These are phyloP conservation scores for Pharmacophagus antenor DNA, from an alignment of 2,888 invertebrate genomes.

Conservation along the genomic window DNA sequence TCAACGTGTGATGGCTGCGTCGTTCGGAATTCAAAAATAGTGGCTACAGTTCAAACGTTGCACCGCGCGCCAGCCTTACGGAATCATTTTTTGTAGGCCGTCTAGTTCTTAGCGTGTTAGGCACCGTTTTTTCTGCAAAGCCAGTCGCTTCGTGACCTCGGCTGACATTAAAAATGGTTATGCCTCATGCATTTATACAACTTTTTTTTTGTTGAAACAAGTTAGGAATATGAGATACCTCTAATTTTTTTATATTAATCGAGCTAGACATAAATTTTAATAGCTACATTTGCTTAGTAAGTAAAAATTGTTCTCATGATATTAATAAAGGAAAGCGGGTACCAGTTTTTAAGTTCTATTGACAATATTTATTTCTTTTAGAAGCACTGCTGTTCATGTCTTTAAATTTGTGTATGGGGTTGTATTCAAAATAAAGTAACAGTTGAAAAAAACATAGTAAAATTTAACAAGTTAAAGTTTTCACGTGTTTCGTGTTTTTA, in stretches of 20 bases:
- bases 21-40: slow-evolving; percentile 37
- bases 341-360: neutral
- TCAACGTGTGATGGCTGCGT: slow-evolving; percentile 30
- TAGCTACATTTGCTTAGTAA: neutral
- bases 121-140: slow-evolving; percentile 60
- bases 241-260: slow-evolving; percentile 31
- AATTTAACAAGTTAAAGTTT: too few species aligned
- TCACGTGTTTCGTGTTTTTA: too few species aligned
- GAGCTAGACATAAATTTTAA: slow-evolving; percentile 2
- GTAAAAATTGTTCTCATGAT: neutral
- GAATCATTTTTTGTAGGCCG: slow-evolving; percentile 65
- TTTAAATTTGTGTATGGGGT: too few species aligned
- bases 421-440: too few species aligned
- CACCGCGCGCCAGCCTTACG: slow-evolving; percentile 44
- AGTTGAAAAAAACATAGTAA: too few species aligned
- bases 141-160: slow-evolving; percentile 70
- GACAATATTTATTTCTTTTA: too few species aligned
- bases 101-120: slow-evolving; percentile 69
- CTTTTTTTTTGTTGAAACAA: slow-evolving; percentile 43
- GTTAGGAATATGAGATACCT: slow-evolving; percentile 33
- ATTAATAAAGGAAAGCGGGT: neutral
- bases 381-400: too few species aligned
- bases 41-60: slow-evolving; percentile 40
- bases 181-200: slow-evolving; percentile 58
- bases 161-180: slow-evolving; percentile 69